Evolutionary conservation across 2,797 vertebrate species (phyloP).

Genomic region (Acanthopagrus latus): DNA sequence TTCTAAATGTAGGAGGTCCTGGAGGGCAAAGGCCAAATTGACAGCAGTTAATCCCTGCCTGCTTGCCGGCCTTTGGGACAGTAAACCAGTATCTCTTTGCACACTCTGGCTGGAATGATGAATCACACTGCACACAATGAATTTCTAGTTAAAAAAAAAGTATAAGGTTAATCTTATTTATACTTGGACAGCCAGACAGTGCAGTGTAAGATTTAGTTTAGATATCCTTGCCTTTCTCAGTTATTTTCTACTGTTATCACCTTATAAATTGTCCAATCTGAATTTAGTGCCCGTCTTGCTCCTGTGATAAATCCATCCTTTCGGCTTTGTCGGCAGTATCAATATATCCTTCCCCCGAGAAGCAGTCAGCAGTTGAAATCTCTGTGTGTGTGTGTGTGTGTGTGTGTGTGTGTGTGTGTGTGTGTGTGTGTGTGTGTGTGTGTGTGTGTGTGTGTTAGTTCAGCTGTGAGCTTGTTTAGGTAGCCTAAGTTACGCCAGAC

Average conservation of each 20-base stretch:
- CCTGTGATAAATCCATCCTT: slow-evolving; percentile 9
- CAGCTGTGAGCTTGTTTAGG: slow-evolving; percentile 78
- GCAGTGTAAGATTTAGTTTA: slow-evolving; percentile 10
- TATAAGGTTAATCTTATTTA: slow-evolving; percentile 49
- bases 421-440: slow-evolving; percentile 2
- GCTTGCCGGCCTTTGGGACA: slow-evolving; percentile 14
- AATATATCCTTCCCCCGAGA: background rate
- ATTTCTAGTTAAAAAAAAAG: slow-evolving; percentile 20
- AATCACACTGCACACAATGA: slow-evolving; percentile 33
- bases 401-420: slow-evolving; percentile 21
- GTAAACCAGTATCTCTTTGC: slow-evolving; percentile 28
- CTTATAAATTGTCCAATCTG: background rate
- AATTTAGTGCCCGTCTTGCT: background rate
- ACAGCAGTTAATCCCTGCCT: slow-evolving; percentile 53
- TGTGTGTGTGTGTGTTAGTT: slow-evolving; percentile 61
- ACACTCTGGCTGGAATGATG: slow-evolving; percentile 17
- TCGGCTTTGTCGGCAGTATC: background rate
- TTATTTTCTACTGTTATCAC: background rate
- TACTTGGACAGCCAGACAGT: slow-evolving; percentile 12
- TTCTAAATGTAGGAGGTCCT: slow-evolving; percentile 30
- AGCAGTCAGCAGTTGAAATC: slow-evolving; percentile 19
- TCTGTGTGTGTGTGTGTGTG: slow-evolving; percentile 41
- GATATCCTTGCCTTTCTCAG: background rate
- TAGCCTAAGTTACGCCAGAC: slow-evolving; percentile 60
- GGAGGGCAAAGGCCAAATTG: slow-evolving; percentile 47